A percentile compares a stretch with the other conserved stretches of the same genome.
phyloP scores from a whole-genome alignment of 2,888 invertebrate genomes.

The Trissonchulus latispiculum region DNA sequence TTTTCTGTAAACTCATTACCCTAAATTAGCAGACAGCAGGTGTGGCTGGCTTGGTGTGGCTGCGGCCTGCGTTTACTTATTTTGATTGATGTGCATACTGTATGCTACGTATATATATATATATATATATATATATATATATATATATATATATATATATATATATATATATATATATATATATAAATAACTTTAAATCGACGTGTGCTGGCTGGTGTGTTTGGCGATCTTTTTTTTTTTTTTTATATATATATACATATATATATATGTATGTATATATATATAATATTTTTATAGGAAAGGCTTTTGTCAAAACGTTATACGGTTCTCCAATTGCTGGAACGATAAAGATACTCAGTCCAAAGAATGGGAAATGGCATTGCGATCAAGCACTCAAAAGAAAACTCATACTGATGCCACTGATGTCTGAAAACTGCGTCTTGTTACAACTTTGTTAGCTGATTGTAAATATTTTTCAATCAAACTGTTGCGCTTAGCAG shows the following conservation, averaged over 20 bases:
- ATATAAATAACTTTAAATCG: neutral
- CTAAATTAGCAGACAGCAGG: no score
- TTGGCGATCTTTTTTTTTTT: neutral
- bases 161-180: neutral
- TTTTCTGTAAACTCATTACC: no score
- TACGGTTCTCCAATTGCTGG: constrained; percentile 26
- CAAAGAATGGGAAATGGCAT: constrained; percentile 23
- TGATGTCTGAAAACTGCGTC: no score
- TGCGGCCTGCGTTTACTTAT: neutral
- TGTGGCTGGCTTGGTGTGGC: no score
- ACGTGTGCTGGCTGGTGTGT: neutral
- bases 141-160: neutral
- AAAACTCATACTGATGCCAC: no score
- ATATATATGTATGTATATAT: neutral
- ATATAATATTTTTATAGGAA: constrained; percentile 28
- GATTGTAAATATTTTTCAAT: no score
- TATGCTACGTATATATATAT: neutral
- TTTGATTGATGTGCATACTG: neutral
- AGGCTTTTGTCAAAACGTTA: constrained; percentile 25
- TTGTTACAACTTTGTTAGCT: no score
- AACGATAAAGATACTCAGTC: constrained; percentile 5
- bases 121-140: neutral
- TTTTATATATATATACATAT: neutral
- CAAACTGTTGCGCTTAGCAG: no score
- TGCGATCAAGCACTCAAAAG: no score